Evolutionary conservation across 2,797 vertebrate genomes (phyloP).

Genomic region (Notolabrus celidotus): DNA sequence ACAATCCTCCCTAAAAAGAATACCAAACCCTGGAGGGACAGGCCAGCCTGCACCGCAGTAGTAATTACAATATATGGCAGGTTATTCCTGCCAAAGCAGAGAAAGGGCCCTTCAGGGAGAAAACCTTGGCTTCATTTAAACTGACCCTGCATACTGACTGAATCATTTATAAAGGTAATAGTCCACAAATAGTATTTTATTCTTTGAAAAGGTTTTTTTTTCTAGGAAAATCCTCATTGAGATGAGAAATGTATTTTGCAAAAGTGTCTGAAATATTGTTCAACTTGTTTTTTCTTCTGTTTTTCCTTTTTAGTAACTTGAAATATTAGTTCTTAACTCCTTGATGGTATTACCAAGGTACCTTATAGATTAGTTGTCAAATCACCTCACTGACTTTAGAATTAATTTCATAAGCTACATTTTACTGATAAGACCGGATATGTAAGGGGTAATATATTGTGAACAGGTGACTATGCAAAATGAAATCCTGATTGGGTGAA

Average conservation of each 20-base stretch:
- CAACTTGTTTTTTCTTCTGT: background rate
- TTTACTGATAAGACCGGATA: too few species aligned
- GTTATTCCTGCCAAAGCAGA: constrained; percentile 11
- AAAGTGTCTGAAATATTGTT: constrained; percentile 8
- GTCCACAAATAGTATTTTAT: background rate
- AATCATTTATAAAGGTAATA: constrained; percentile 5
- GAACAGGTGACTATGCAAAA: too few species aligned
- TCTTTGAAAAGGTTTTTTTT: too few species aligned
- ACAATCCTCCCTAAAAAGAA: background rate
- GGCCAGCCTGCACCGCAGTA: background rate
- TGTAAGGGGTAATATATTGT: too few species aligned
- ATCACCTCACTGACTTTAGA: too few species aligned
- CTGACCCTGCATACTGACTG: constrained; percentile 42
- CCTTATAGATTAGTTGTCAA: too few species aligned
- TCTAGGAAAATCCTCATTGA: too few species aligned
- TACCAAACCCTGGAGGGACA: background rate
- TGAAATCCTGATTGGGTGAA: too few species aligned
- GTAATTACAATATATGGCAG: background rate
- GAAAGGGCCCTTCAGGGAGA: constrained; percentile 31
- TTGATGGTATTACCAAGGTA: too few species aligned
- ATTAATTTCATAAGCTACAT: too few species aligned
- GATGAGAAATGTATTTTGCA: too few species aligned
- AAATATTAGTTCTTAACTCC: too few species aligned
- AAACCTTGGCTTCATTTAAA: constrained; percentile 33
- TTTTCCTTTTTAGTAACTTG: background rate